A percentile compares a stretch with the other conserved stretches of the same genome.
Evolutionary conservation across 2,888 invertebrate genomes (phyloP).

Genomic region (Lepidocyrtinus sp.): DNA sequence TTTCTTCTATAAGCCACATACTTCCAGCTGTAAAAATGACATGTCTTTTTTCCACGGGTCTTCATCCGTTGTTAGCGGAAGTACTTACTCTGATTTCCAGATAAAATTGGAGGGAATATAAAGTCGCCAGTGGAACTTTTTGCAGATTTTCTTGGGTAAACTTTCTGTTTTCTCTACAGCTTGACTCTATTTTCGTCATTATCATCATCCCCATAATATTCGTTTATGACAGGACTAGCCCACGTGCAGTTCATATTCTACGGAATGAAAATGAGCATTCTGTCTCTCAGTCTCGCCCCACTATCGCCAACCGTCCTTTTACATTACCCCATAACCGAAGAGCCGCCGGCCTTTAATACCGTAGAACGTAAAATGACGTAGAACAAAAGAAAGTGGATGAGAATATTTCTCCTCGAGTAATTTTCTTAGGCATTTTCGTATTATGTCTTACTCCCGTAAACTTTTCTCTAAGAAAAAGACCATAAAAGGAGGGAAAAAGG

Average conservation of each 20-base stretch:
- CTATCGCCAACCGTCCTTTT: too few relatives aligned
- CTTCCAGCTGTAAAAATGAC: slow-evolving; percentile 16
- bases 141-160: not conserved
- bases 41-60: slow-evolving; percentile 12
- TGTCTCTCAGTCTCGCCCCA: too few relatives aligned
- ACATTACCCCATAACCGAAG: too few relatives aligned
- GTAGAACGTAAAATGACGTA: not conserved
- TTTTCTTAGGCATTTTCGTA: slow-evolving; percentile 21
- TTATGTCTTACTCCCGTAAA: slow-evolving; percentile 4
- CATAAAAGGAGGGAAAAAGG: slow-evolving; percentile 8
- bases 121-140: not conserved
- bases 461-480: slow-evolving; percentile 12
- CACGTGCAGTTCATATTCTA: slow-evolving; percentile 37
- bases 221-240: slow-evolving; percentile 6
- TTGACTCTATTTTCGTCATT: not conserved
- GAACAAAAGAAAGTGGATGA: not conserved
- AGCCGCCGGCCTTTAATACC: not conserved
- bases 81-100: slow-evolving; percentile 21
- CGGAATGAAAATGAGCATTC: too few relatives aligned
- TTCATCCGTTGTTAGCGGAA: not conserved
- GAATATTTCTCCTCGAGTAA: slow-evolving; percentile 21
- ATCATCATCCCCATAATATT: slow-evolving; percentile 1
- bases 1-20: slow-evolving; percentile 52
- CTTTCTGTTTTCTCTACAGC: not conserved
- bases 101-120: not conserved